Conservation (phyloP, 2,797 vertebrate species). For the Melopsittacus undulatus region DNA sequence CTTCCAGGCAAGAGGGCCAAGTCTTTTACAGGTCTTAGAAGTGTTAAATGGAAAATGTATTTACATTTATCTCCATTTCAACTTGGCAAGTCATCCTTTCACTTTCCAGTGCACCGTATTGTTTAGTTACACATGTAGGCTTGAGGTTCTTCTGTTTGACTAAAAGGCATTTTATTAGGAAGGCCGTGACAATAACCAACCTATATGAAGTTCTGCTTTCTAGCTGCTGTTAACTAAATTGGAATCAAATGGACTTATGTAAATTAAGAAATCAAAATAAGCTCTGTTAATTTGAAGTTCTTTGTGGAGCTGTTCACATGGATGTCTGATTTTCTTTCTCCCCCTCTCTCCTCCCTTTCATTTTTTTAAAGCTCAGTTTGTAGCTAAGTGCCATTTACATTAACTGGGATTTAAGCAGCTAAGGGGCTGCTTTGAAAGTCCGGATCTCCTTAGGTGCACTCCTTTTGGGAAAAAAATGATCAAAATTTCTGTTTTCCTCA, state of each 20-base stretch:
- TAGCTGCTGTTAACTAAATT: slow-evolving; percentile 40
- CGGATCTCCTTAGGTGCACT: neutral
- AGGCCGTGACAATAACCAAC: slow-evolving; percentile 21
- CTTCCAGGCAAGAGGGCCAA: neutral
- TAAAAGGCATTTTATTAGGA: neutral
- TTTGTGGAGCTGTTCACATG: slow-evolving; percentile 41
- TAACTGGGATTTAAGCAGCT: slow-evolving; percentile 1
- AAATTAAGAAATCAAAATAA: slow-evolving; percentile 64
- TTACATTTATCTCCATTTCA: slow-evolving; percentile 5
- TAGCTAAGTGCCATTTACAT: slow-evolving; percentile 5
- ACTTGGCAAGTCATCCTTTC: neutral
- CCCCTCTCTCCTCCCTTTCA: fast-evolving
- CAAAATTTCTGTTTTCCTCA: neutral
- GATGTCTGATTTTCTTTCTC: slow-evolving; percentile 2
- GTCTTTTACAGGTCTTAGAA: neutral
- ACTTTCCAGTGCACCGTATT: neutral
- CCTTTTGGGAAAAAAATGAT: neutral
- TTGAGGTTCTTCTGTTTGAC: neutral
- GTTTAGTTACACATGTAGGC: neutral
- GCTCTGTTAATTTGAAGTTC: slow-evolving; percentile 42
- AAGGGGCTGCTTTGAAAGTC: neutral
- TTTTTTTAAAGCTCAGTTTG: neutral
- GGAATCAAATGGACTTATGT: slow-evolving; percentile 55
- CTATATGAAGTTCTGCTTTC: slow-evolving; percentile 36
- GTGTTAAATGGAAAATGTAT: neutral